Percentiles rank a stretch among this genome's conserved stretches.
Evolutionary conservation across 2,797 vertebrate species (phyloP).

Genomic region (Uromys caudimaculatus): DNA sequence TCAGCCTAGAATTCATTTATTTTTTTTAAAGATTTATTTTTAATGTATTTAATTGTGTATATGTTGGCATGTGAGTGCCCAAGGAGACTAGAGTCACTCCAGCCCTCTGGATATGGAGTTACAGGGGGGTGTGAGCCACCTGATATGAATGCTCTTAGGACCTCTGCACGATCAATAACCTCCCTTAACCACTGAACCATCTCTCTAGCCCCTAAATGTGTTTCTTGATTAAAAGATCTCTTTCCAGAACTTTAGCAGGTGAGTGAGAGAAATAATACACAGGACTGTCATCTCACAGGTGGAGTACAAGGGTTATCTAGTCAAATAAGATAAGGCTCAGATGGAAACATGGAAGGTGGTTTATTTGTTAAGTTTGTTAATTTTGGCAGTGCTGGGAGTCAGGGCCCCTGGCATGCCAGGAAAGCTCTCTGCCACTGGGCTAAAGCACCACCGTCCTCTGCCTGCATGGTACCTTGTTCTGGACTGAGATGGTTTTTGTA

Average conservation of each 20-base stretch:
- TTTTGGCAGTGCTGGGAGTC: neutral
- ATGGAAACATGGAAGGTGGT: neutral
- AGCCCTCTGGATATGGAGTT: neutral
- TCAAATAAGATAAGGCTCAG: constrained; percentile 26
- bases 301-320: constrained; percentile 10
- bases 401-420: neutral
- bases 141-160: neutral
- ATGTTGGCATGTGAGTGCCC: neutral
- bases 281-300: constrained; percentile 1
- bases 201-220: constrained; percentile 18
- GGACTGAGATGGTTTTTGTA: constrained; percentile 23
- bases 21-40: neutral
- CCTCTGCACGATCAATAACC: too few relatives aligned
- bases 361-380: neutral
- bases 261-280: constrained; percentile 25
- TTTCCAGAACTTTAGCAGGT: constrained; percentile 1
- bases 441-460: neutral
- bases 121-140: neutral
- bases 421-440: neutral
- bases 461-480: constrained; percentile 17
- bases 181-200: neutral
- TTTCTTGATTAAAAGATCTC: constrained; percentile 46
- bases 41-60: neutral
- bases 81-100: neutral
- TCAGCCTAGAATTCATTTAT: neutral